These are phyloP conservation scores for Sebastes nivosus DNA, from an alignment of 2,797 vertebrate species.

Conservation along the genomic window DNA sequence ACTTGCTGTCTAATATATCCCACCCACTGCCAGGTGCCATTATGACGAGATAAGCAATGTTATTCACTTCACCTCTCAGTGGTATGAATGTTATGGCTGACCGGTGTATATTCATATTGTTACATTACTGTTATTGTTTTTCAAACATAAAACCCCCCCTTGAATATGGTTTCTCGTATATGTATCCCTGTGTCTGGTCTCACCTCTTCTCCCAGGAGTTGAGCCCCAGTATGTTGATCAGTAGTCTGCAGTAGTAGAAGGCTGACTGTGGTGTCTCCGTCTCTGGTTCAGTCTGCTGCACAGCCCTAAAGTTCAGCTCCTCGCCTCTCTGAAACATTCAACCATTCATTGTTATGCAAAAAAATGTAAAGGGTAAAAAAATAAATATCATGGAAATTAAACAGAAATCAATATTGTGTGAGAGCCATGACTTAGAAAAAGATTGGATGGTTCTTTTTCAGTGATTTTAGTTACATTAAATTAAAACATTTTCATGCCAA, in stretches of 20 bases:
- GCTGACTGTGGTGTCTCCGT: conserved; percentile 93
- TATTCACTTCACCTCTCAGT: too few species aligned
- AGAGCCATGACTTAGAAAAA: background rate
- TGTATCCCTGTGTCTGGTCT: conserved; percentile 30
- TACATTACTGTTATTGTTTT: background rate
- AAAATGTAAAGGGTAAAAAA: background rate
- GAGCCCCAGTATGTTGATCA: conserved; percentile 97
- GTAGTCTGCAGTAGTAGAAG: conserved; percentile 97
- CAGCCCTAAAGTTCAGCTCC: conserved; percentile 92
- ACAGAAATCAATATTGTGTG: background rate
- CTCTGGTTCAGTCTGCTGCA: conserved; percentile 89
- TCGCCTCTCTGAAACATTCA: conserved; percentile 83
- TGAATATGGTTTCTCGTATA: background rate
- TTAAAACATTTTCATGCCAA: background rate
- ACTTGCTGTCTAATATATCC: too few species aligned
- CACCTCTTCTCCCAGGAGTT: conserved; percentile 99
- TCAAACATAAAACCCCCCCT: background rate
- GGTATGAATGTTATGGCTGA: accelerated
- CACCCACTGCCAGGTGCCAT: too few species aligned
- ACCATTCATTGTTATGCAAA: background rate
- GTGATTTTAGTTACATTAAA: background rate
- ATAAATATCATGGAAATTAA: background rate
- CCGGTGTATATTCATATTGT: background rate
- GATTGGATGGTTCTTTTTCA: background rate
- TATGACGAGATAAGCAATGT: too few species aligned